Evolutionary conservation across 2,113 vertebrate genomes (phyloP).

Genomic region (Silurus glanis): DNA sequence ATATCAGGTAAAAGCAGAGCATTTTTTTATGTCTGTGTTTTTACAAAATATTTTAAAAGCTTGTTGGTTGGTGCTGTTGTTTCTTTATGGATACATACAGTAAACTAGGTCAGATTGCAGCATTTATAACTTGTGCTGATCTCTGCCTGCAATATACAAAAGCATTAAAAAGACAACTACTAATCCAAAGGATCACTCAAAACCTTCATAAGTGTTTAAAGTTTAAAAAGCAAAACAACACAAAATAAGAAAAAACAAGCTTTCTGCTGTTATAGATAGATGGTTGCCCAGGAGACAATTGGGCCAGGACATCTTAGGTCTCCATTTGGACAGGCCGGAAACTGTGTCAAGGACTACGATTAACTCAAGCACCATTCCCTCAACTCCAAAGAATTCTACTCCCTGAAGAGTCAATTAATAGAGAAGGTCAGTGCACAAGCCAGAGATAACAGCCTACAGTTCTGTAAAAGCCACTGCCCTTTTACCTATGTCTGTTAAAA

Average conservation of each 20-base stretch:
- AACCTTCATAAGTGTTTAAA: not conserved
- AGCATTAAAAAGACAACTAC: not conserved
- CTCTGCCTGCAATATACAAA: not conserved
- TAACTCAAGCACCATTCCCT: conserved; percentile 23
- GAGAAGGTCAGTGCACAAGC: conserved; percentile 52
- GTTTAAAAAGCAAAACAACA: not conserved
- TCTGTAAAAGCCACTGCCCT: not conserved
- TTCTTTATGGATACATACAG: not conserved
- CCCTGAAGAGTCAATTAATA: conserved; percentile 69
- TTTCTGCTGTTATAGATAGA: conserved; percentile 12
- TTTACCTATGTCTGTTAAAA: conserved; percentile 8
- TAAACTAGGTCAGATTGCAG: not conserved
- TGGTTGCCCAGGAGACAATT: conserved; percentile 23
- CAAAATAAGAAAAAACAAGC: not conserved
- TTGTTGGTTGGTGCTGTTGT: not conserved
- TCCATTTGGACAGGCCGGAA: conserved; percentile 51
- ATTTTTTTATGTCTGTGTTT: no score
- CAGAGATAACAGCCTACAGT: conserved; percentile 11
- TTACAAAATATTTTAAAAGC: not conserved
- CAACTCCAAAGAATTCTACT: conserved; percentile 48
- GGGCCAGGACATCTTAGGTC: conserved; percentile 33
- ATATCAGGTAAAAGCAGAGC: not conserved
- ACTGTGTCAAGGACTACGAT: conserved; percentile 52
- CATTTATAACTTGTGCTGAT: not conserved
- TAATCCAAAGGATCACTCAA: not conserved